phyloP scores from a whole-genome alignment of 2,888 invertebrate genomes.

The Schrankia costaestrigalis region DNA sequence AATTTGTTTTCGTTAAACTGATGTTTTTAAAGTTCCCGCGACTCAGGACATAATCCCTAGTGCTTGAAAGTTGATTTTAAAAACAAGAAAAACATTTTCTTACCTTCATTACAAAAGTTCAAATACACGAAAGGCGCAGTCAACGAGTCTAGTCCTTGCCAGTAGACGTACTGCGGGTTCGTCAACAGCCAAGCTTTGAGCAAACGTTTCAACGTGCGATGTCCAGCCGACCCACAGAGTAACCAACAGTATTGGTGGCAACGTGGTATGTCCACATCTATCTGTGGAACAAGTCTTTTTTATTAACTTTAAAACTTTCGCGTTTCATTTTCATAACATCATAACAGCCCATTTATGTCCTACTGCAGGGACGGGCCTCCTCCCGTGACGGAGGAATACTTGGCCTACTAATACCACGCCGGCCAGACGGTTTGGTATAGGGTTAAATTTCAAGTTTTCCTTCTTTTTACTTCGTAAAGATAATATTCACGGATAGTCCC shows the following conservation, averaged over 20 bases:
- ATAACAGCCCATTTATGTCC: no score
- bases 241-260: conserved; percentile 99
- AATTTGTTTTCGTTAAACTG: no score
- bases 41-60: background rate
- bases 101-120: conserved; percentile 98
- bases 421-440: no score
- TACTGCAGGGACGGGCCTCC: no score
- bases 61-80: background rate
- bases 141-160: conserved; percentile 99
- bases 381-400: no score
- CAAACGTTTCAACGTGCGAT: conserved; percentile 93
- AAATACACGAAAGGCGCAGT: conserved; percentile 98
- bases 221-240: conserved; percentile 95
- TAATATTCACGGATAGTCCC: no score
- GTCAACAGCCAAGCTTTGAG: conserved; percentile 98
- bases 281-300: conserved; percentile 83
- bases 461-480: no score
- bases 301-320: no score
- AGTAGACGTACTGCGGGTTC: conserved; percentile 98
- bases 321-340: no score
- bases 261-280: conserved; percentile 99
- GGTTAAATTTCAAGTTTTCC: no score
- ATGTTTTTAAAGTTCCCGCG: no score
- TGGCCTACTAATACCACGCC: no score
- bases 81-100: conserved; percentile 2